Evolutionary conservation across 92 coral and sea anemone genomes (phyloP), one percentile per base, ranked within the genome.

Genomic region (Pocillopora meandrina): DNA sequence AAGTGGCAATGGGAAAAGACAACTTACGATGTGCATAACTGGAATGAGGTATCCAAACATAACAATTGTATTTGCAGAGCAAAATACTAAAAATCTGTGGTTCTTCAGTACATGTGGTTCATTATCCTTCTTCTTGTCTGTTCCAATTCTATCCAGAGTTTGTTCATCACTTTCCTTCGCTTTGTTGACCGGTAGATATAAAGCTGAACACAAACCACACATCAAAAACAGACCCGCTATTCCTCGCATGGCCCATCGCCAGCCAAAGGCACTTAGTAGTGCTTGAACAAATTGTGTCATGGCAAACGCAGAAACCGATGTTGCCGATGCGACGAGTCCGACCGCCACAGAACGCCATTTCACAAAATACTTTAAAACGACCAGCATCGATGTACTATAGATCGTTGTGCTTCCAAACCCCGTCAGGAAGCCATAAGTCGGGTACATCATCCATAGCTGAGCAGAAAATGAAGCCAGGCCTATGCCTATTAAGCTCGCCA

Each of bases 261-360:
- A 21, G 60, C 85, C 89, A 52, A 57, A 71, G 11, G 20, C 15
- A 20, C 70, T 65, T 21, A 85, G 78, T n/a, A 85, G 72, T 19
- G 60, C 89, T 55, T 63, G 56, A 42, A 64, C 62, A 35, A 62
- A 74, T n/a, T 84, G 87, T 35, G 87, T 56, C 11, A 68, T 26
- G 6, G 49, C 64, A 21, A 84, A 75, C 58, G 62, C 75, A 21
- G 82, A 82, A 16, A 67, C 55, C 49, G 82, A 60, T 21, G 87
- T 57, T 65, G 84, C 56, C 57, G 89, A 85, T 31, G 72, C 56
- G 0, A 71, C 31, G 5, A 85, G 78, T 12, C 89, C 89, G 65
- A 85, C 89, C 23, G 84, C 89, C 19, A 85, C 18, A 47, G 89
- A 59, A 13, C 84, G 68, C 81, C 78, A 69, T 58, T 71, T 85